A percentile compares a stretch with the other conserved stretches of the same genome.
Conservation (phyloP, 2,888 invertebrate genomes). For the Nebria salina region DNA sequence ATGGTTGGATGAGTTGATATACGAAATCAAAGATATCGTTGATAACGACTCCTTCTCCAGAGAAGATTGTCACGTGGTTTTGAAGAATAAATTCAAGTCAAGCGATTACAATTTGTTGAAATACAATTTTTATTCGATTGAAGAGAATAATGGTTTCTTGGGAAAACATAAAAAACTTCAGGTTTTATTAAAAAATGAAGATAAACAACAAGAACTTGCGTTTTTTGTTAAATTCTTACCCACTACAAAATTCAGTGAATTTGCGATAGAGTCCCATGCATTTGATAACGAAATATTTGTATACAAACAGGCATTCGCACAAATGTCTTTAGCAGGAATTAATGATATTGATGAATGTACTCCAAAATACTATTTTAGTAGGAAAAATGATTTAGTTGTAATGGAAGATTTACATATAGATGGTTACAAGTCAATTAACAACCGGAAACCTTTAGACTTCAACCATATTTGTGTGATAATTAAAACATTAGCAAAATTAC, state of each 20-base stretch:
- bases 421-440: slow-evolving; percentile 53
- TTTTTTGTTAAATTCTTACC: slow-evolving; percentile 73
- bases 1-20: slow-evolving; percentile 35
- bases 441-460: slow-evolving; percentile 48
- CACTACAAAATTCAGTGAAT: slow-evolving; percentile 63
- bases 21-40: slow-evolving; percentile 43
- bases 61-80: slow-evolving; percentile 53
- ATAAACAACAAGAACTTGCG: slow-evolving; percentile 52
- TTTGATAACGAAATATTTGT: slow-evolving; percentile 65
- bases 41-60: slow-evolving; percentile 46
- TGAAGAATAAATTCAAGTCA: slow-evolving; percentile 46
- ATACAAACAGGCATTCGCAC: slow-evolving; percentile 61
- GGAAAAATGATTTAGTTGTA: slow-evolving; percentile 55
- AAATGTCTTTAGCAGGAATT: slow-evolving; percentile 56
- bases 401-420: slow-evolving; percentile 58
- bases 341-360: slow-evolving; percentile 54
- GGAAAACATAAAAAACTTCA: slow-evolving; percentile 55
- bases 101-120: slow-evolving; percentile 49
- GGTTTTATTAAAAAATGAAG: slow-evolving; percentile 51
- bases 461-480: slow-evolving; percentile 51
- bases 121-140: slow-evolving; percentile 48
- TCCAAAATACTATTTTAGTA: slow-evolving; percentile 56
- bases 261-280: slow-evolving; percentile 62
- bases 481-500: slow-evolving; percentile 53
- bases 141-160: slow-evolving; percentile 52